phyloP scores from a whole-genome alignment of 1,140 invertebrate genomes.

The Thaumetopoea pityocampa region DNA sequence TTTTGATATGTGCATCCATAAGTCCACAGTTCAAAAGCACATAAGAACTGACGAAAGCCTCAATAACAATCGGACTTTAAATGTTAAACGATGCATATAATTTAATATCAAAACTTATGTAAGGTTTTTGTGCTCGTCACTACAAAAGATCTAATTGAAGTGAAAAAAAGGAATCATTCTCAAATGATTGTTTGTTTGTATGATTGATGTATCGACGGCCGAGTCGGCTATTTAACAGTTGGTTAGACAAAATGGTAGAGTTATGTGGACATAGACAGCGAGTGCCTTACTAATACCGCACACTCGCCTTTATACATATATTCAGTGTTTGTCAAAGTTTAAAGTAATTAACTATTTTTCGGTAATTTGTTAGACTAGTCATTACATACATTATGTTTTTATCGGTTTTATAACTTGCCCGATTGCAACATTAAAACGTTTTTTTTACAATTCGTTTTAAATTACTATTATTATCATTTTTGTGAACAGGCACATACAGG shows the following conservation, averaged over 20 bases:
- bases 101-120: constrained; percentile 47
- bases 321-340: constrained; percentile 47
- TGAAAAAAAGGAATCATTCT: constrained; percentile 57
- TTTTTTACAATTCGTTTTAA: no score
- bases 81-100: constrained; percentile 63
- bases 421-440: no score
- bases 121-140: constrained; percentile 40
- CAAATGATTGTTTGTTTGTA: constrained; percentile 71
- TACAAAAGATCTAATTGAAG: constrained; percentile 73
- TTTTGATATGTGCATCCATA: constrained; percentile 19
- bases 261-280: constrained; percentile 49
- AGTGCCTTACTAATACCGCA: constrained; percentile 49
- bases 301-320: constrained; percentile 45
- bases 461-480: no score
- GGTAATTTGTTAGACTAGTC: not conserved
- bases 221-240: constrained; percentile 67
- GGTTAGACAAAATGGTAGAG: constrained; percentile 67
- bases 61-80: constrained; percentile 21
- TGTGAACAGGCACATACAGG: no score
- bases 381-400: no score
- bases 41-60: constrained; percentile 37
- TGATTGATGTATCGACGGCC: constrained; percentile 73
- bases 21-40: constrained; percentile 14
- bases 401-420: no score
- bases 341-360: constrained; percentile 10